Conservation (phyloP, 92 coral and sea anemone genomes). For the Pocillopora meandrina region DNA sequence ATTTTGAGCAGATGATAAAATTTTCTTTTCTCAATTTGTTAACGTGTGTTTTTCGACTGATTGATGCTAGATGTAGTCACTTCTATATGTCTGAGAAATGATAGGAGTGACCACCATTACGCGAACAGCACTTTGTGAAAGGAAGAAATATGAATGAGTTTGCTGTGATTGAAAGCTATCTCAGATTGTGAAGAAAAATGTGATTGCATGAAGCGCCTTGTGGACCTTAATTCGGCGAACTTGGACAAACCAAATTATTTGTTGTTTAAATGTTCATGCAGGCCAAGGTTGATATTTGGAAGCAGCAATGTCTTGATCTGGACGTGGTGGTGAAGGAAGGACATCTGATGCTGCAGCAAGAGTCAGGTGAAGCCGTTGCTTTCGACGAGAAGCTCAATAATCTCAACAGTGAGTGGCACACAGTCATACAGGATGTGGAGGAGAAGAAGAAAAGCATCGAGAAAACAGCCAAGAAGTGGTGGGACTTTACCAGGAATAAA, state of each 20-base stretch:
- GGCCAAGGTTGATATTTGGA: slow-evolving; percentile 90
- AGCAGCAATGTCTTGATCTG: slow-evolving; percentile 89
- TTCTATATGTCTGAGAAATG: no score
- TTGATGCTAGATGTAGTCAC: no score
- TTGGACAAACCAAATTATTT: neutral
- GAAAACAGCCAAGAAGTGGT: slow-evolving; percentile 98
- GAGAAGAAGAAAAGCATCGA: slow-evolving; percentile 86
- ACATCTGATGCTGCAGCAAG: slow-evolving; percentile 87
- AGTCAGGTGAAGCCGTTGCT: slow-evolving; percentile 83
- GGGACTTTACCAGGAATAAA: slow-evolving; percentile 99
- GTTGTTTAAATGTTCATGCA: slow-evolving; percentile 3
- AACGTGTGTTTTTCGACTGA: no score
- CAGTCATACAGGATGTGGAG: slow-evolving; percentile 88
- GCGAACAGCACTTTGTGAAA: no score
- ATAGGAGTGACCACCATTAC: no score
- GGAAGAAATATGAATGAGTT: no score
- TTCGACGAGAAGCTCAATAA: slow-evolving; percentile 91
- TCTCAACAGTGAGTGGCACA: slow-evolving; percentile 88
- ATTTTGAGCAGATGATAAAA: no score
- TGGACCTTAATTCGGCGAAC: no score
- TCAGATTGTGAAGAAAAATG: no score
- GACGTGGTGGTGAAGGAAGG: slow-evolving; percentile 95
- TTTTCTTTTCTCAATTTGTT: no score
- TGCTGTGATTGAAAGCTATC: no score
- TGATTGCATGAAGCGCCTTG: no score